Conservation (phyloP, 64 coral and sea anemone species). For the Cladopsammia gracilis region DNA sequence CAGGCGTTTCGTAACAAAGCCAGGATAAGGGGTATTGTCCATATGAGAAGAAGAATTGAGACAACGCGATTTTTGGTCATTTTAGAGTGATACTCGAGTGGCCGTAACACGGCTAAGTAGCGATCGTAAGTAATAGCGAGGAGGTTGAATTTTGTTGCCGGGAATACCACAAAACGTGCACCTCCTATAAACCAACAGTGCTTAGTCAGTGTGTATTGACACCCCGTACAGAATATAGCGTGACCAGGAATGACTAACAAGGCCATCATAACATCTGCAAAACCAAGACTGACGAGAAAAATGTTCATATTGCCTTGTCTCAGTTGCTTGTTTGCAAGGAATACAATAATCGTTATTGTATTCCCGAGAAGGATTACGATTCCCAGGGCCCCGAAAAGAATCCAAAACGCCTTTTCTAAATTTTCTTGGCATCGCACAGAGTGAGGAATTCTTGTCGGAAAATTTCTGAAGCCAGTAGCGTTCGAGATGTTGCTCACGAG, state of each 20-base stretch:
- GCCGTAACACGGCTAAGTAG: conserved; percentile 44
- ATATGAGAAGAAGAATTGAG: neutral
- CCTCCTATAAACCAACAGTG: conserved; percentile 33
- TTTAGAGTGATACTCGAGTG: conserved; percentile 32
- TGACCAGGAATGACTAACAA: conserved; percentile 46
- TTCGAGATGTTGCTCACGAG: no score
- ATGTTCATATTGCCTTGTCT: conserved; percentile 61
- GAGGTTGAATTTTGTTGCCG: conserved; percentile 30
- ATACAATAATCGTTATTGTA: conserved; percentile 22
- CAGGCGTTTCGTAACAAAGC: neutral
- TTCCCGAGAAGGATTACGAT: conserved; percentile 45
- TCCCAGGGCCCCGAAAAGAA: neutral
- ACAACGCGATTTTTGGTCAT: conserved; percentile 18
- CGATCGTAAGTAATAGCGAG: conserved; percentile 63
- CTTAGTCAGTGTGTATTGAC: neutral
- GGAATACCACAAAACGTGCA: conserved; percentile 13
- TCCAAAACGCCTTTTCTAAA: neutral
- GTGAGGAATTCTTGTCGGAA: no score
- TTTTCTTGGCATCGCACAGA: no score
- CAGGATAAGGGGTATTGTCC: conserved; percentile 45
- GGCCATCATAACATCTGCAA: conserved; percentile 58
- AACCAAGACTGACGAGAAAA: conserved; percentile 55
- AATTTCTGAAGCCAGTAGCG: no score
- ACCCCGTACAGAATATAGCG: conserved; percentile 47
- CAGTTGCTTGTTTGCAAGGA: conserved; percentile 7